phyloP scores from a whole-genome alignment of 2,113 vertebrate genomes.

The Oreotrochilus melanogaster region DNA sequence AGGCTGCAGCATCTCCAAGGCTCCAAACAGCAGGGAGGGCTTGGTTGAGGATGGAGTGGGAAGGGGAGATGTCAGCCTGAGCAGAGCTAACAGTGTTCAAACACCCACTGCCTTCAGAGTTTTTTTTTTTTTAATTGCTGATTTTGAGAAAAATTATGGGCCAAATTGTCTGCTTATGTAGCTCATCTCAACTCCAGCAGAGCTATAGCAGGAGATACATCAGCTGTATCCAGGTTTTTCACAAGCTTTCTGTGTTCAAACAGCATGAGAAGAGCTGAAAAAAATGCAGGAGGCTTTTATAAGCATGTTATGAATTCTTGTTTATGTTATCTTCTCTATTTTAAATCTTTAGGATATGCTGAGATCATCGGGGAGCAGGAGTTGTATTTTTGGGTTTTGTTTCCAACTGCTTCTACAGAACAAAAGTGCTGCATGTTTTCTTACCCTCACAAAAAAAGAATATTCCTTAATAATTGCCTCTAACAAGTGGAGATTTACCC shows the following conservation, averaged over 20 bases:
- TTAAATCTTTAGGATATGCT: not conserved
- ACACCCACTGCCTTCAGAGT: constrained; percentile 17
- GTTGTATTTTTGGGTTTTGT: not conserved
- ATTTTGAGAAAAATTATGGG: not conserved
- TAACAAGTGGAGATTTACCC: not conserved
- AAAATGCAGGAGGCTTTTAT: constrained; percentile 8
- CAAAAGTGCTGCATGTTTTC: not conserved
- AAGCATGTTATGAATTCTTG: not conserved
- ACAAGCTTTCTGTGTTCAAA: not conserved
- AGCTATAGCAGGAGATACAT: not conserved
- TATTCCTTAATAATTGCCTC: not conserved
- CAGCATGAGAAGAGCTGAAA: constrained; percentile 15
- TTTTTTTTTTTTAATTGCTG: constrained; percentile 20
- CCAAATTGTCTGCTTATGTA: constrained; percentile 23
- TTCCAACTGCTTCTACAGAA: not conserved
- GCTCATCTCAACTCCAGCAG: constrained; percentile 35
- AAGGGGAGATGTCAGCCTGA: not conserved
- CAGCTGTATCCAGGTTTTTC: not conserved
- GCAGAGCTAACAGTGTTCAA: not conserved
- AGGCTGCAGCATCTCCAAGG: not conserved
- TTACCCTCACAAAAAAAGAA: not conserved
- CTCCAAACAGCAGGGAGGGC: not conserved
- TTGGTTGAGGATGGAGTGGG: not conserved
- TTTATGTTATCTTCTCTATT: not conserved
- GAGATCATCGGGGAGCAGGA: not conserved